Base-by-base conservation (phyloP, 2,113 vertebrate species). In the Sinosuthora webbiana region DNA sequence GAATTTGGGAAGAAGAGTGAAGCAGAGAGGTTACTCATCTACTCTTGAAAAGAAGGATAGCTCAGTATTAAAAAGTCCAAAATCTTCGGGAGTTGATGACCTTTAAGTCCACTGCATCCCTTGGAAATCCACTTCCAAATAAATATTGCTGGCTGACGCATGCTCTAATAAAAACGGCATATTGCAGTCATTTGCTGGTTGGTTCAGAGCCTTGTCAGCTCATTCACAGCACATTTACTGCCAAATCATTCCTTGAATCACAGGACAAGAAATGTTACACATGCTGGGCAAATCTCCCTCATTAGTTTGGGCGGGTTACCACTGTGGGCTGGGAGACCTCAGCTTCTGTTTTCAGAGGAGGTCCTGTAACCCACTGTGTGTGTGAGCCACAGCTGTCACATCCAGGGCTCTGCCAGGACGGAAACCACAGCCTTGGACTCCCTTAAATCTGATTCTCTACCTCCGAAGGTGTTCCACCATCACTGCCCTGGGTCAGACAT, bases 161-260 rank as follows among this genome's bases (percentile, higher is more conserved):
- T 89, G 44, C 76, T 91, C 41, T 63, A 82, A 97, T 94, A 86
- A 86, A 94, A 95, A 52, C 0, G 20, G 65, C 94, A 87, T 82
- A 78, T 89, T 93, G 56, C 95, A 93, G 90, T 81, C 82, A 81
- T 92, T 96, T 96, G 47, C 88, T 92, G 86, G 90, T 90, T 81
- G 93, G 79, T 94, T 89, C 59, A 47, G 45, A 88, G 92, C 50
- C 76, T 78, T 75, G 76, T 96, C 90, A 83, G 90, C 90, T 96
- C 93, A 53, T 94, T 95, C 89, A 90, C 87, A 90, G 93, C 81
- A 87, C 94, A 87, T 93, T 96, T 95, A 86, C 90, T 96, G 94
- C 92, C 93, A 95, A 90, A 94, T 94, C 93, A 92, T 68, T 94
- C 94, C 93, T 93, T 96, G 95, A 94, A 96, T 96, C 95, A 89